These are phyloP conservation scores for Noctilio leporinus DNA, from an alignment of 2,113 vertebrate species.

Conservation along the genomic window DNA sequence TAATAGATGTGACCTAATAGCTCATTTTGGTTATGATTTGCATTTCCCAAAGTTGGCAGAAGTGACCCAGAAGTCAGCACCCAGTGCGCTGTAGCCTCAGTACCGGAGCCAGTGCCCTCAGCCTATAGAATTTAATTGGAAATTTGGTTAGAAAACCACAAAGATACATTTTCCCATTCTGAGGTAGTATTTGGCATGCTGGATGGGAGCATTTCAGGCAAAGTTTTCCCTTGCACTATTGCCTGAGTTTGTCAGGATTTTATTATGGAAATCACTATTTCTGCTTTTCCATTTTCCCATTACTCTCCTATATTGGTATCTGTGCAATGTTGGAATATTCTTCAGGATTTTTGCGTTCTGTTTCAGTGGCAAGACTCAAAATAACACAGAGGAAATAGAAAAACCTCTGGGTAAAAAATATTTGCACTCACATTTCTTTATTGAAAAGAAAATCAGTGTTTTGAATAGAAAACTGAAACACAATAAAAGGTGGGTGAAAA, in stretches of 20 bases:
- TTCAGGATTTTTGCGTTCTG: neutral
- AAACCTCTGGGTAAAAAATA: neutral
- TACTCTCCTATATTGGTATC: neutral
- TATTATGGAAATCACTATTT: neutral
- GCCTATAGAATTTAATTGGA: neutral
- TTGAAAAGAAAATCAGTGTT: slow-evolving; percentile 56
- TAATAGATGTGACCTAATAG: neutral
- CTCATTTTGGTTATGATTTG: neutral
- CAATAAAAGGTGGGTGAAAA: slow-evolving; percentile 18
- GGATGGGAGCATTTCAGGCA: neutral
- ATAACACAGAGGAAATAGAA: neutral
- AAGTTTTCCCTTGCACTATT: neutral
- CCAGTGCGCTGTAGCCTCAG: rapidly evolving
- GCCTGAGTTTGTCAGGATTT: neutral
- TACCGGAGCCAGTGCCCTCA: neutral
- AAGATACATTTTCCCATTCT: neutral
- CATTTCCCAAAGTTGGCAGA: neutral
- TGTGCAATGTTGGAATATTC: neutral
- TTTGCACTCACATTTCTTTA: neutral
- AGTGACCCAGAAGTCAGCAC: neutral
- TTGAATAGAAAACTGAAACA: slow-evolving; percentile 42
- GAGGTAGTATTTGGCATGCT: neutral
- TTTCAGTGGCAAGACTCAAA: neutral
- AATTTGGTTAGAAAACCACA: neutral
- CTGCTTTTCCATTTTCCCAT: neutral